Evolutionary conservation across 2,888 invertebrate genomes (phyloP).

Genomic region (Epistrophe grossulariae): DNA sequence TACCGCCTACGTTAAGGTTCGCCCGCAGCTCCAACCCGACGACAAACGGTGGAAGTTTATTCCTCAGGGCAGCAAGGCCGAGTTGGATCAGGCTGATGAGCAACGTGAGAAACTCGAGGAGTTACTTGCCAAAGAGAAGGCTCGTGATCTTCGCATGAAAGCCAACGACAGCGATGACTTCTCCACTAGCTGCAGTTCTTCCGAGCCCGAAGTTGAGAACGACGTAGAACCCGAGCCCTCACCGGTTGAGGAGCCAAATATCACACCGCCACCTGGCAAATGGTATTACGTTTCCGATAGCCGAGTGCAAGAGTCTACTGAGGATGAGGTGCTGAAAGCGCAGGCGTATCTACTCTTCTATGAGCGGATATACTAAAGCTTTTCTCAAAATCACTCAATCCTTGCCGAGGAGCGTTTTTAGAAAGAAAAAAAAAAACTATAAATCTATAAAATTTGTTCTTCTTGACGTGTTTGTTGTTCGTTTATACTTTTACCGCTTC

Average conservation of each 20-base stretch:
- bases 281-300: conserved; percentile 98
- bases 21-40: conserved; percentile 86
- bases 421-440: conserved; percentile 5
- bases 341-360: conserved; percentile 99
- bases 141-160: conserved; percentile 81
- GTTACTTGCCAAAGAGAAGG: conserved; percentile 81
- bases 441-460: conserved; percentile 56
- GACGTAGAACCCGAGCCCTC: conserved; percentile 66
- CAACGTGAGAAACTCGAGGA: conserved; percentile 83
- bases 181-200: conserved; percentile 86
- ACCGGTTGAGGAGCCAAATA: conserved; percentile 79
- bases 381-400: conserved; percentile 41
- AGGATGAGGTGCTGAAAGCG: conserved; percentile 91
- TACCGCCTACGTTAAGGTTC: conserved; percentile 96
- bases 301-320: conserved; percentile 91
- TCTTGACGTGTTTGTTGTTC: conserved; percentile 52
- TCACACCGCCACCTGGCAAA: conserved; percentile 87
- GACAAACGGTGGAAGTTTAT: conserved; percentile 90
- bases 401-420: conserved; percentile 59
- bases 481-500: conserved; percentile 41
- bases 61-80: conserved; percentile 86
- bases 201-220: conserved; percentile 78
- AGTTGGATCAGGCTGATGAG: conserved; percentile 85
- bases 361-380: conserved; percentile 92
- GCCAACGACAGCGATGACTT: conserved; percentile 85